These are phyloP conservation scores for Popillia japonica DNA, from an alignment of 1,140 invertebrate genomes.

Conservation along the genomic window DNA sequence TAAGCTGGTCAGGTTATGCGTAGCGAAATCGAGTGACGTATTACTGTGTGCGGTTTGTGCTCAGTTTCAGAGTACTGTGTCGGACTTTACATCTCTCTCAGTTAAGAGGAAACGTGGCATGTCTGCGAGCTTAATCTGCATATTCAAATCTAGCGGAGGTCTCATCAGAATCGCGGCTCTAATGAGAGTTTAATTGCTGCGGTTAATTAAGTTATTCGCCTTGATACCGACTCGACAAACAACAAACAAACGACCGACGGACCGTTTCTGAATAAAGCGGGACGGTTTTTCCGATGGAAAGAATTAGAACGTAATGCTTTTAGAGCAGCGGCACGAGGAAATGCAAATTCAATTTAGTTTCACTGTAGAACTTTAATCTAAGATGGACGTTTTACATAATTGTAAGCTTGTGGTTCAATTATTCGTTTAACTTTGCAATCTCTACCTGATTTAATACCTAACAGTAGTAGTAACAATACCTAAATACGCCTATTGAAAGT, in stretches of 20 bases:
- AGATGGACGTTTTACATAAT: background rate
- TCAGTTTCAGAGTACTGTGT: background rate
- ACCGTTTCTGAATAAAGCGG: background rate
- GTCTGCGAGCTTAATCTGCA: slow-evolving; percentile 24
- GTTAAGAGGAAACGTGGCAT: background rate
- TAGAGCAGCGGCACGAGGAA: background rate
- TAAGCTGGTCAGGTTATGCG: background rate
- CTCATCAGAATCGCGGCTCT: slow-evolving; percentile 35
- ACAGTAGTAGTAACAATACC: no score
- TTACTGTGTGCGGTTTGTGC: slow-evolving; percentile 6
- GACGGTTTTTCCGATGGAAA: background rate
- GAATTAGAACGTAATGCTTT: background rate
- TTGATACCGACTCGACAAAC: slow-evolving; percentile 30
- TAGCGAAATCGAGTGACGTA: slow-evolving; percentile 4
- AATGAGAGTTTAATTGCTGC: slow-evolving; percentile 38
- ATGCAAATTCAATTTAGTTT: slow-evolving; percentile 18
- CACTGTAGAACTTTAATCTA: background rate
- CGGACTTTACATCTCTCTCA: no score
- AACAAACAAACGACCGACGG: slow-evolving; percentile 23
- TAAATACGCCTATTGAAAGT: no score
- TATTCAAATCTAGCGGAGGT: slow-evolving; percentile 26
- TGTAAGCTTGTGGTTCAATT: background rate
- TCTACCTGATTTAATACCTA: no score
- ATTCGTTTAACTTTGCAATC: no score
- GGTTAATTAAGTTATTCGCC: slow-evolving; percentile 37